A percentile compares a stretch with the other conserved stretches of the same genome.
Evolutionary conservation across 2,888 invertebrate species (phyloP).

Genomic region (Acleris cristana): DNA sequence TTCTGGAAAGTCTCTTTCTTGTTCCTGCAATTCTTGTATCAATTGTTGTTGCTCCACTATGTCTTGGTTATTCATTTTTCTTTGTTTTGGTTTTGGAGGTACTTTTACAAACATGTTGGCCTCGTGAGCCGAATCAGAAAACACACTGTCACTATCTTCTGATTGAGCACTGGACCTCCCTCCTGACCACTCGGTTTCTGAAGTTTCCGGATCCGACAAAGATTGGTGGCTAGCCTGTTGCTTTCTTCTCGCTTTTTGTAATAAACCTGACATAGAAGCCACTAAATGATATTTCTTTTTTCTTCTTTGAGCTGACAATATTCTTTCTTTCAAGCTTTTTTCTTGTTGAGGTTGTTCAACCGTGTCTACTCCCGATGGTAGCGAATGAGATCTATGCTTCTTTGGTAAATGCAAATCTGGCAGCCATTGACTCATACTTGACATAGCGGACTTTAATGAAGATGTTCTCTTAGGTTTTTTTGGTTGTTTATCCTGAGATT

Average conservation of each 20-base stretch:
- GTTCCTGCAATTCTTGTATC: conserved; percentile 77
- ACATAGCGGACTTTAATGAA: conserved; percentile 91
- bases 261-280: conserved; percentile 92
- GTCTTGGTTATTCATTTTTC: conserved; percentile 78
- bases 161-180: conserved; percentile 87
- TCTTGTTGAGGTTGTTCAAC: conserved; percentile 77
- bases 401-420: conserved; percentile 92
- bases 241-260: conserved; percentile 92
- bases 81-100: conserved; percentile 70
- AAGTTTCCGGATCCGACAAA: conserved; percentile 90
- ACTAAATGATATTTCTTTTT: conserved; percentile 92
- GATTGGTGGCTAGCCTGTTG: conserved; percentile 85
- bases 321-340: conserved; percentile 75
- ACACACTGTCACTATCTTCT: conserved; percentile 89
- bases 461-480: conserved; percentile 89
- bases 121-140: conserved; percentile 87
- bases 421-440: conserved; percentile 90
- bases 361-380: conserved; percentile 88
- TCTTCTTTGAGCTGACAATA: conserved; percentile 80
- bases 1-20: conserved; percentile 67
- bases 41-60: conserved; percentile 78
- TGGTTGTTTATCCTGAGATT: conserved; percentile 79
- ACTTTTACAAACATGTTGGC: conserved; percentile 86
- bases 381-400: conserved; percentile 91
- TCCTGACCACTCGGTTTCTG: conserved; percentile 88